Conservation (phyloP, 2,888 invertebrate species). For the Spodoptera exigua region DNA sequence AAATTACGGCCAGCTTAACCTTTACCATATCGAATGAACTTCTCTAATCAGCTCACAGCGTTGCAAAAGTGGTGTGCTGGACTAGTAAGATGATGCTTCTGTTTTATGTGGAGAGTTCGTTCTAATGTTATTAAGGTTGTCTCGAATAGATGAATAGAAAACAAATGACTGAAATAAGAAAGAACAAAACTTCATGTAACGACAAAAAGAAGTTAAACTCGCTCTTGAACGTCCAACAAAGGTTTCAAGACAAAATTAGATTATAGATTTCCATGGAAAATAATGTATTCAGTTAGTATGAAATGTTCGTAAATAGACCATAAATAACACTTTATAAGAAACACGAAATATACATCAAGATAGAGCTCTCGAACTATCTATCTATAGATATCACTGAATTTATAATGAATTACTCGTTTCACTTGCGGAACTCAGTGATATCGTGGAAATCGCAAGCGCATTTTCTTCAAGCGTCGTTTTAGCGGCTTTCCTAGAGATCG, state of each 20-base stretch:
- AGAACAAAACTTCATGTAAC: too few relatives aligned
- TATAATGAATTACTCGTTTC: conserved; percentile 51
- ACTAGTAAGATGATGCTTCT: conserved; percentile 7
- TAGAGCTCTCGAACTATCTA: conserved; percentile 14
- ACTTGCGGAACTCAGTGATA: conserved; percentile 41
- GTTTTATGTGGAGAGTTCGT: background rate
- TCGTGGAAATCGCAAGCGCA: conserved; percentile 50
- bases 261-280: too few relatives aligned
- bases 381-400: conserved; percentile 40
- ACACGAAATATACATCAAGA: conserved; percentile 9
- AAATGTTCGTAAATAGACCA: background rate
- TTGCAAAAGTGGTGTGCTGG: conserved; percentile 43
- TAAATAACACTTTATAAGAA: conserved; percentile 2
- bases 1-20: conserved; percentile 55
- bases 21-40: conserved; percentile 57
- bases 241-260: too few relatives aligned
- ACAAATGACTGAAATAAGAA: too few relatives aligned
- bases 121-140: too few relatives aligned
- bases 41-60: conserved; percentile 50
- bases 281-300: too few relatives aligned
- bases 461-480: conserved; percentile 50
- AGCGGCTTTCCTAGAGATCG: conserved; percentile 58
- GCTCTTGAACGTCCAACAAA: too few relatives aligned
- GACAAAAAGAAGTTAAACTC: too few relatives aligned
- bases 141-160: too few relatives aligned